Conservation (phyloP, 2,888 invertebrate genomes). For the Tenthredo livida region DNA sequence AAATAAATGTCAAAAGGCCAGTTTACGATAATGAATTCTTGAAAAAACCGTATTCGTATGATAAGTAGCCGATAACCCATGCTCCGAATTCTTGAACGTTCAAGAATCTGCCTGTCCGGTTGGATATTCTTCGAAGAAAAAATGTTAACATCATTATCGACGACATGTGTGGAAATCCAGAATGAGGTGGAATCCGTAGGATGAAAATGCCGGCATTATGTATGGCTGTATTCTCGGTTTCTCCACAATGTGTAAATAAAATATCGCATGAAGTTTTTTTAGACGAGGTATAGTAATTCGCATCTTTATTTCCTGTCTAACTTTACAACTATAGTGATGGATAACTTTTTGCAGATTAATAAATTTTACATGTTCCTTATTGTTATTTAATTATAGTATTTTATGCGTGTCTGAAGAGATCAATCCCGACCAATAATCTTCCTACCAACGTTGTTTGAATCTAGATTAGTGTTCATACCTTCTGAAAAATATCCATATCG, state of each 20-base stretch:
- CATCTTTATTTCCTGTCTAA: neutral
- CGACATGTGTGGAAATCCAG: too few relatives aligned
- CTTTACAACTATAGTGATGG: neutral
- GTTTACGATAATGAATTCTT: too few relatives aligned
- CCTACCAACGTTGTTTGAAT: too few relatives aligned
- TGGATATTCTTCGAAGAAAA: too few relatives aligned
- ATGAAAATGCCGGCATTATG: too few relatives aligned
- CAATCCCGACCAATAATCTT: neutral
- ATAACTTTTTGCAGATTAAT: neutral
- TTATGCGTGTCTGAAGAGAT: neutral
- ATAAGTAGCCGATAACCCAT: too few relatives aligned
- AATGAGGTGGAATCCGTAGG: too few relatives aligned
- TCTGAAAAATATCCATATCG: neutral
- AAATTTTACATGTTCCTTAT: neutral
- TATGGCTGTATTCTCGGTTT: neutral
- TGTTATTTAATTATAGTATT: neutral
- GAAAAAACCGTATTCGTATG: too few relatives aligned
- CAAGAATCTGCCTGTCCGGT: too few relatives aligned
- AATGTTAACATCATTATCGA: too few relatives aligned
- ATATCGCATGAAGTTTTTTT: neutral
- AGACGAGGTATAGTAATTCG: neutral
- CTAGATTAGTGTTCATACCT: neutral
- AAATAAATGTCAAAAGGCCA: too few relatives aligned
- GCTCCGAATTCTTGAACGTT: too few relatives aligned
- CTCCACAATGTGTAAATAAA: neutral